Evolutionary conservation across 2,797 vertebrate species (phyloP).

Genomic region (Arrhamphus sclerolepis): DNA sequence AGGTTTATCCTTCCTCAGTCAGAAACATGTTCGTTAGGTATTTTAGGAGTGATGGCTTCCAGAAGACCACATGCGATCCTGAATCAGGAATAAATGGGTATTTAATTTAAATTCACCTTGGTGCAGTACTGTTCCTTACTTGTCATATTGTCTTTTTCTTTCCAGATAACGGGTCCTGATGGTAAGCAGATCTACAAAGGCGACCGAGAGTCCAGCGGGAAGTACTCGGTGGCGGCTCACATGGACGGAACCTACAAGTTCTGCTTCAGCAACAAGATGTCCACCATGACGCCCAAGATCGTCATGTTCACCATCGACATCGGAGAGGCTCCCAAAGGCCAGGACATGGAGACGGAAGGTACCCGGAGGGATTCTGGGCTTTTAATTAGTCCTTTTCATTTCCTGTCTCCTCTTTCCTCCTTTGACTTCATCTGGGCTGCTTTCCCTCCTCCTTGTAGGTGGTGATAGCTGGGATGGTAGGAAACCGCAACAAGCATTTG

Average conservation of each 20-base stretch:
- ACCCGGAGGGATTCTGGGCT: slow-evolving; percentile 17
- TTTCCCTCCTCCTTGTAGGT: slow-evolving; percentile 63
- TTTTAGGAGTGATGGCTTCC: no score
- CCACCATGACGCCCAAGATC: slow-evolving; percentile 99
- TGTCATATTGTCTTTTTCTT: no score
- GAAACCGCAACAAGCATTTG: slow-evolving; percentile 52
- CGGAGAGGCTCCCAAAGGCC: slow-evolving; percentile 95
- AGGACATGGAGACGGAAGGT: slow-evolving; percentile 99
- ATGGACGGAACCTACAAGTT: slow-evolving; percentile 99
- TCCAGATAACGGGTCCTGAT: slow-evolving; percentile 95
- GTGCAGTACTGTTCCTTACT: no score
- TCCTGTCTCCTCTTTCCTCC: neutral
- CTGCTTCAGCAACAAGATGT: slow-evolving; percentile 99
- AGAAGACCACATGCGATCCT: no score
- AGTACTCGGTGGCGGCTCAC: slow-evolving; percentile 97
- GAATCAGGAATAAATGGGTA: no score
- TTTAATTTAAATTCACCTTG: no score
- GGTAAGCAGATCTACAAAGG: slow-evolving; percentile 98
- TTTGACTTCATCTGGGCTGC: slow-evolving; percentile 44
- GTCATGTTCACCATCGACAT: slow-evolving; percentile 99
- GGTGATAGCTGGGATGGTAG: slow-evolving; percentile 87
- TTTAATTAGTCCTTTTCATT: neutral
- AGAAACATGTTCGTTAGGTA: no score
- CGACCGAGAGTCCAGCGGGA: slow-evolving; percentile 95
- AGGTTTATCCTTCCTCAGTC: no score